Percentiles rank a stretch among this genome's conserved stretches.
phyloP scores from a whole-genome alignment of 2,113 vertebrate species.

The Periophthalmus modestus region DNA sequence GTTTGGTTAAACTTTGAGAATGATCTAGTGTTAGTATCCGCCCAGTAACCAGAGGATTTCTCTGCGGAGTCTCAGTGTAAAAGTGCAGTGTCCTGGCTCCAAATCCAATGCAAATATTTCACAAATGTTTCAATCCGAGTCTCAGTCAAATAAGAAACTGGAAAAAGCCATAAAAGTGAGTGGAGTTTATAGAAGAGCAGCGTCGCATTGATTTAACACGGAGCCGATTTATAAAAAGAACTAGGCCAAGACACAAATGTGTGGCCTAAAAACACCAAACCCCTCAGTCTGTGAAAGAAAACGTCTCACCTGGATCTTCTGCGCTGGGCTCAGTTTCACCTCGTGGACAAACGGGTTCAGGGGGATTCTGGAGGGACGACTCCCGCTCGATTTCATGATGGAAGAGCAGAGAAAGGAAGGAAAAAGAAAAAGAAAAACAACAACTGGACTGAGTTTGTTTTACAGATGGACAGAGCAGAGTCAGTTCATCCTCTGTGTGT shows the following conservation, averaged over 20 bases:
- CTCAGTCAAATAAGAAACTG: not conserved
- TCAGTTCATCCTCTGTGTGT: not conserved
- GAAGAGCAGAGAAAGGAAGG: not conserved
- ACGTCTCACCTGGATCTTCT: slow-evolving; percentile 89
- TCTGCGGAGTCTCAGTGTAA: not conserved
- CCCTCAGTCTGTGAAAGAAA: too few species aligned
- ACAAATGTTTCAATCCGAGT: slow-evolving; percentile 1
- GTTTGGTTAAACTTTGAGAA: too few species aligned
- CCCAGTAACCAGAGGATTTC: not conserved
- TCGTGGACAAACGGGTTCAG: slow-evolving; percentile 86
- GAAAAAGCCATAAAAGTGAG: not conserved
- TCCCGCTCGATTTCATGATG: slow-evolving; percentile 77
- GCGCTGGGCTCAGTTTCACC: slow-evolving; percentile 76
- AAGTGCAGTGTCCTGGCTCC: not conserved
- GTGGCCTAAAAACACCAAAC: too few species aligned
- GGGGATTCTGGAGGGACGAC: slow-evolving; percentile 54
- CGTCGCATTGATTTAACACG: too few species aligned
- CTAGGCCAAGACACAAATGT: too few species aligned
- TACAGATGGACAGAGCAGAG: too few species aligned
- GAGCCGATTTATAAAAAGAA: too few species aligned
- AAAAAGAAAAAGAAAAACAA: not conserved
- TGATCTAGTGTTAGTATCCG: not conserved
- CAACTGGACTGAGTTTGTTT: not conserved
- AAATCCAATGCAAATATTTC: slow-evolving; percentile 35
- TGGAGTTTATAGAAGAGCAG: too few species aligned